These are phyloP conservation scores for Apeltes quadracus DNA, from an alignment of 2,113 vertebrate genomes.

Conservation along the genomic window DNA sequence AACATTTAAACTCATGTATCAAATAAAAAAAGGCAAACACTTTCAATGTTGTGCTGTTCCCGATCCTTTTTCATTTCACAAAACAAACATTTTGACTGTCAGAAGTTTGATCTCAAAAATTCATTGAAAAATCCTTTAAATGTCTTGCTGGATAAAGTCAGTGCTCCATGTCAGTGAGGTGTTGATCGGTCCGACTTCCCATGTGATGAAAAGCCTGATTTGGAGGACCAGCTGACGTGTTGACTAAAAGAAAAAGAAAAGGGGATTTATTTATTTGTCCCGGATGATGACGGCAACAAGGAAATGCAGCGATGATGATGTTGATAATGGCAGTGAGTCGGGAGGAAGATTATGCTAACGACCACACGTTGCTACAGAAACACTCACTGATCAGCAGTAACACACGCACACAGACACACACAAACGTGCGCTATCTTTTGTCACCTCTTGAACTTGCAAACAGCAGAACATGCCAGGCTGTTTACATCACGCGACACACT, in stretches of 20 bases:
- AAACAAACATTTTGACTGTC: neutral
- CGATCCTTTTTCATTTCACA: neutral
- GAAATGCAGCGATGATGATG: constrained; percentile 3
- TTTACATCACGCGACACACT: constrained; percentile 33
- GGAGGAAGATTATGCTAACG: constrained; percentile 4
- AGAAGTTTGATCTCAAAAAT: neutral
- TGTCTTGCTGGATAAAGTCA: neutral
- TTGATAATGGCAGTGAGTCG: neutral
- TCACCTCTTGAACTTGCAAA: constrained; percentile 56
- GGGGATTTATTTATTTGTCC: neutral
- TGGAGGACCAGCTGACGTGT: neutral
- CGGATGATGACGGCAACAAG: neutral
- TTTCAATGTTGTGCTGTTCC: neutral
- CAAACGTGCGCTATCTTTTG: constrained; percentile 22
- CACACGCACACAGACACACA: constrained; percentile 19
- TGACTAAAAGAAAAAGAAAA: neutral
- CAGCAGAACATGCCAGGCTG: constrained; percentile 35
- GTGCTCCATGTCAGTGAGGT: neutral
- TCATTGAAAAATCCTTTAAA: too few species aligned
- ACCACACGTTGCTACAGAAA: neutral
- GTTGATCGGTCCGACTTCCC: neutral
- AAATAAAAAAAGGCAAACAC: neutral
- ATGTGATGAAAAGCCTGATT: neutral
- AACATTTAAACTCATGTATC: neutral
- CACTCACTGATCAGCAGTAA: constrained; percentile 16